Conservation (phyloP, 2,113 vertebrate species). For the Clarias batrachus region DNA sequence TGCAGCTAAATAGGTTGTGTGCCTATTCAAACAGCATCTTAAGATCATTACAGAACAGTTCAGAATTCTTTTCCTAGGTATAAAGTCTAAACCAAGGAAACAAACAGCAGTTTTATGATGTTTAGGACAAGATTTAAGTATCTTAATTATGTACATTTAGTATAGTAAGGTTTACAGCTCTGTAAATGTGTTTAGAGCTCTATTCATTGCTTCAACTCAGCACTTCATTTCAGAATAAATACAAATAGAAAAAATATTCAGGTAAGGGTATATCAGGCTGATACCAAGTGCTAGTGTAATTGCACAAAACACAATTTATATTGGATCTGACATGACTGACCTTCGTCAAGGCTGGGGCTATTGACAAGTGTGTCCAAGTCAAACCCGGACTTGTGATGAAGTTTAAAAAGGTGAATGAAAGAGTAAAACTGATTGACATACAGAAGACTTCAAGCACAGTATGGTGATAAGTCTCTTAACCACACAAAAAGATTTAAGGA, state of each 20-base stretch:
- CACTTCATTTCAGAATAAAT: neutral
- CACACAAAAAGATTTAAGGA: too few species aligned
- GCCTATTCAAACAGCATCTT: neutral
- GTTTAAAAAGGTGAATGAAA: too few species aligned
- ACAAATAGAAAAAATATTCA: neutral
- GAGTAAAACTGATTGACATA: too few species aligned
- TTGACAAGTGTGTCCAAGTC: too few species aligned
- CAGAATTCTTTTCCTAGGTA: neutral
- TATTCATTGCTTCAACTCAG: neutral
- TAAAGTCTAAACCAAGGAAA: neutral
- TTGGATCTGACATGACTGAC: neutral
- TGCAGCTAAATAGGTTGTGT: constrained; percentile 35
- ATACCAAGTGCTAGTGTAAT: neutral
- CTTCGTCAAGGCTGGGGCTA: too few species aligned
- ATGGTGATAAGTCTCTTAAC: too few species aligned
- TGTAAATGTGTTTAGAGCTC: neutral
- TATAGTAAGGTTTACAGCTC: neutral
- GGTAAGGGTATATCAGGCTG: neutral
- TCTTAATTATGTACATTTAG: neutral
- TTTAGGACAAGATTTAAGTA: neutral
- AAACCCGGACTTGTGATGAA: too few species aligned
- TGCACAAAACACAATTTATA: neutral
- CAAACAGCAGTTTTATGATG: neutral
- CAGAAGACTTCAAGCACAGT: too few species aligned
- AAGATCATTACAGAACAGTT: neutral